phyloP scores from a whole-genome alignment of 1,140 invertebrate species.

The Lepidostoma basale region DNA sequence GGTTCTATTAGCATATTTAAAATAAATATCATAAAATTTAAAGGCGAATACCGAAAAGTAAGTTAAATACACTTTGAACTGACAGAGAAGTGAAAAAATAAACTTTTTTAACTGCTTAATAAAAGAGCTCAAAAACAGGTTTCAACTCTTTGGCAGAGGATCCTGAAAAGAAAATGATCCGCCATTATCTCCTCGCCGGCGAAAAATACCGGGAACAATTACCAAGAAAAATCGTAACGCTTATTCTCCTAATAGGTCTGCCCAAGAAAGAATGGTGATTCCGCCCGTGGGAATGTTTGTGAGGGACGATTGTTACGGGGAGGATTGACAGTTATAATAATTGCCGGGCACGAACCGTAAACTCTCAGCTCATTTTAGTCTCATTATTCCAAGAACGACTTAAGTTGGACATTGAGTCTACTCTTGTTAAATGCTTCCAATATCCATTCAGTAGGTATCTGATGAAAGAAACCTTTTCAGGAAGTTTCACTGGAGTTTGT shows the following conservation, averaged over 20 bases:
- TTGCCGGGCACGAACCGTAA: constrained; percentile 11
- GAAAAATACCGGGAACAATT: constrained; percentile 20
- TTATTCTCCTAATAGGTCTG: constrained; percentile 19
- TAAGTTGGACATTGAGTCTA: no score
- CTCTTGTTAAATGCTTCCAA: no score
- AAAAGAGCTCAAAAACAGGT: constrained; percentile 9
- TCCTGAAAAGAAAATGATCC: constrained; percentile 20
- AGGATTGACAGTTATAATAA: constrained; percentile 24
- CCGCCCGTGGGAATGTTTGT: neutral
- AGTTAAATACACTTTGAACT: neutral
- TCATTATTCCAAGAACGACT: constrained; percentile 5
- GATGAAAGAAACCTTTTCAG: no score
- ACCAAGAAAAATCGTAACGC: constrained; percentile 25
- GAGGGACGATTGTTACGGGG: constrained; percentile 5
- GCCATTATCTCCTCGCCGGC: constrained; percentile 9
- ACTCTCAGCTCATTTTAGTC: neutral
- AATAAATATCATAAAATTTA: neutral
- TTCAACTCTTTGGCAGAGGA: constrained; percentile 5
- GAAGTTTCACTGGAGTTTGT: no score
- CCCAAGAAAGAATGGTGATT: constrained; percentile 23
- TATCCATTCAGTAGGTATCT: no score
- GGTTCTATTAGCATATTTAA: neutral
- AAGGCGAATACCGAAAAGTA: no score
- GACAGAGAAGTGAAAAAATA: constrained; percentile 12
- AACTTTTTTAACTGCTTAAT: constrained; percentile 19